Conservation (phyloP, 1,140 invertebrate species). For the Drosophila asahinai region DNA sequence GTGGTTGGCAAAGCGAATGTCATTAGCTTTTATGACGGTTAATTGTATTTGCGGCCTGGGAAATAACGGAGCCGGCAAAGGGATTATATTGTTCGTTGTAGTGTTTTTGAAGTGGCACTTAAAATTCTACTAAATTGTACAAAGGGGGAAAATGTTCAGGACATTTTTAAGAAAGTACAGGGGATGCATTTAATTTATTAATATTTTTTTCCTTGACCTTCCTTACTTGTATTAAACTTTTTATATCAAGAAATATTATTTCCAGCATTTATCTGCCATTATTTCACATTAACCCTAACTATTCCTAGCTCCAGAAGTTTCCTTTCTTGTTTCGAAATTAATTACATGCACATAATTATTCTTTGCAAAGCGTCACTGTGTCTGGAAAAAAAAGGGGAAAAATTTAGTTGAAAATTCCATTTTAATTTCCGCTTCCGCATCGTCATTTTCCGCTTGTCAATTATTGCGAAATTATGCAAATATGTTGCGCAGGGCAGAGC, state of each 20-base stretch:
- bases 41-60: conserved; percentile 51
- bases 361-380: conserved; percentile 25
- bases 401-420: conserved; percentile 76
- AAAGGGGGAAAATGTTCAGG: too few relatives aligned
- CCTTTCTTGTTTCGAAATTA: conserved; percentile 15
- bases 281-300: background rate
- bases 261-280: background rate
- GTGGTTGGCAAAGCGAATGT: conserved; percentile 45
- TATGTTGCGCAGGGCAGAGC: conserved; percentile 45
- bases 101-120: background rate
- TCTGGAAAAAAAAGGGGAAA: conserved; percentile 21
- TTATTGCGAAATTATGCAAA: conserved; percentile 82
- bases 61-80: background rate
- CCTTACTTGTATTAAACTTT: too few relatives aligned
- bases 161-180: too few relatives aligned
- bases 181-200: too few relatives aligned
- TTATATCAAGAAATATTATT: background rate
- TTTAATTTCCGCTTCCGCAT: conserved; percentile 80
- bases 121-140: background rate
- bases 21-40: conserved; percentile 60
- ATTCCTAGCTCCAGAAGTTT: background rate
- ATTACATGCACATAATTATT: conserved; percentile 56
- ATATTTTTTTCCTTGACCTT: too few relatives aligned
- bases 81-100: background rate
- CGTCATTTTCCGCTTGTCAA: conserved; percentile 81